Evolutionary conservation across 2,888 invertebrate genomes (phyloP), one percentile per base, ranked within the genome.

Genomic region (Cheilosia soror): DNA sequence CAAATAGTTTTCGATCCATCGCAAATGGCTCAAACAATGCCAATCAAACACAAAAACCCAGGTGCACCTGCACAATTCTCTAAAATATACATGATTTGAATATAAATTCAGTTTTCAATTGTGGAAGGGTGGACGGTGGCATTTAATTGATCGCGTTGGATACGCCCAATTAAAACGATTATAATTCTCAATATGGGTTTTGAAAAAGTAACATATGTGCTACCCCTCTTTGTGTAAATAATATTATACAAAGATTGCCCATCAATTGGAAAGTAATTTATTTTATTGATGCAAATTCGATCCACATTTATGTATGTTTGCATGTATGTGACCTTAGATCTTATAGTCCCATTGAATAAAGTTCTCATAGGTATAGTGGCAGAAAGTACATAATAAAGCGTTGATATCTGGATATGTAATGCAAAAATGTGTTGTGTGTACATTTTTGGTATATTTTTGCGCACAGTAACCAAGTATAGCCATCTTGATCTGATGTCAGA

Each of bases 261-360:
- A 58, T 81, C 65, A 81, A 81, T 81, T 77, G 71, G 40, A 44
- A 69, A 71, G 37, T 4, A 81, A 81, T 77, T 76, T 77, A 44
- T 58, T 77, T 57, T 25, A 81, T 81, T 81, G 81, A 57, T 71
- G 40, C 42, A 69, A 77, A 77, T 81, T 42, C 49, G 27, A 68
- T 37, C 37, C 27, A 31, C 4, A 4, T 27, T 15, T 15, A 29
- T 15, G 15, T 3, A 15, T 11, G 20, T 20, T 20, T 20, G 20
- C 20, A 44, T 53, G 53, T 47, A 20, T 7, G 20, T 20, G 7
- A 7, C 20, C 6, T 47, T 0, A 20, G n/a, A 37, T 37, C 11
- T 9, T 37, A 11, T 37, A 9, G 3, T 37, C 11, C 29, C 29
- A 57, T 44, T 66, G n/a, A 66, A 51, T 37, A 4, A 47, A n/a